Conservation (phyloP, 1,140 invertebrate species). For the Nebria ingens region DNA sequence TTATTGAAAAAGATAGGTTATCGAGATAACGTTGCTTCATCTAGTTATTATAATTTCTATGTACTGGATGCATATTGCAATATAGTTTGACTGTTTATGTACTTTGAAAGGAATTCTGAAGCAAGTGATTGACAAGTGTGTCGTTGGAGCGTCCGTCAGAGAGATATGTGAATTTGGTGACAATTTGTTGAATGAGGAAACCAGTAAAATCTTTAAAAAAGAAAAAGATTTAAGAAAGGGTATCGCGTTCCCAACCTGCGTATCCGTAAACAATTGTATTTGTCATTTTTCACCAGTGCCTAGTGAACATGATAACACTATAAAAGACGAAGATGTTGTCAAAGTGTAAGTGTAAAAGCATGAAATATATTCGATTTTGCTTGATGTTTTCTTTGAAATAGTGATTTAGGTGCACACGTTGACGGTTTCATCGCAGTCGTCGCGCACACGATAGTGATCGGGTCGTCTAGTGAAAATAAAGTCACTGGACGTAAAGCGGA, state of each 20-base stretch:
- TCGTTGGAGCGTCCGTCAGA: slow-evolving; percentile 75
- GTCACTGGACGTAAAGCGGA: slow-evolving; percentile 85
- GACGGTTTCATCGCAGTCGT: slow-evolving; percentile 99
- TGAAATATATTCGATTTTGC: background rate
- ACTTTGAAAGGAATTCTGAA: slow-evolving; percentile 74
- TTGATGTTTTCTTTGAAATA: slow-evolving; percentile 38
- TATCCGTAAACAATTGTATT: slow-evolving; percentile 98
- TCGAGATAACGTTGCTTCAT: too few relatives aligned
- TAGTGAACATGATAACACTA: slow-evolving; percentile 77
- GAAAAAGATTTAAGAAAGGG: slow-evolving; percentile 97
- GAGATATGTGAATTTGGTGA: slow-evolving; percentile 92
- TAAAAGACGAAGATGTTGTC: slow-evolving; percentile 91
- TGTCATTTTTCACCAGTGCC: slow-evolving; percentile 96
- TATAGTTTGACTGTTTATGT: too few relatives aligned
- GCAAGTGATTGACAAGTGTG: slow-evolving; percentile 79
- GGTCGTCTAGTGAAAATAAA: slow-evolving; percentile 58
- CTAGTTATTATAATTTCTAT: too few relatives aligned
- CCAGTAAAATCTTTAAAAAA: slow-evolving; percentile 94
- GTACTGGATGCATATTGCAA: too few relatives aligned
- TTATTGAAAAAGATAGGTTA: too few relatives aligned
- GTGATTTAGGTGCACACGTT: slow-evolving; percentile 94
- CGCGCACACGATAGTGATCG: slow-evolving; percentile 90
- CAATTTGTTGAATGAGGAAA: slow-evolving; percentile 79
- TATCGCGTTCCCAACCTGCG: slow-evolving; percentile 97
- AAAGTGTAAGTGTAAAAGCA: slow-evolving; percentile 74